These are phyloP conservation scores for Oophaga pumilio DNA, from an alignment of 2,113 vertebrate genomes.

Conservation along the genomic window DNA sequence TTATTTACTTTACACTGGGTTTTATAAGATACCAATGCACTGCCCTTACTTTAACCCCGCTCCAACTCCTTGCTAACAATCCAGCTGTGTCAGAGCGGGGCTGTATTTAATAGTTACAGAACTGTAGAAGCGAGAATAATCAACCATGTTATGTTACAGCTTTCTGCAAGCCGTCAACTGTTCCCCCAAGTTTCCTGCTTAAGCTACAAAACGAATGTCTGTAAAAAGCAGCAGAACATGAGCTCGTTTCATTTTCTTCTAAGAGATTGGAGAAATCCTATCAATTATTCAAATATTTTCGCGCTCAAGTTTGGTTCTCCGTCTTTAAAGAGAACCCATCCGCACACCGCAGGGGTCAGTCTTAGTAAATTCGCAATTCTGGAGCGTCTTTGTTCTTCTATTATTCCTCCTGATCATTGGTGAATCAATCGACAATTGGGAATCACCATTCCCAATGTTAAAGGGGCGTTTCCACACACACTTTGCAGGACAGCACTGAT, in stretches of 20 bases:
- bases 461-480: too few species aligned
- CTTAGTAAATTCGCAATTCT: too few species aligned
- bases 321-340: too few species aligned
- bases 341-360: too few species aligned
- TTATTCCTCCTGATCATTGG: too few species aligned
- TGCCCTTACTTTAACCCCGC: slow-evolving; percentile 29
- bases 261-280: neutral
- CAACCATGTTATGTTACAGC: slow-evolving; percentile 12
- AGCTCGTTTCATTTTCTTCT: neutral
- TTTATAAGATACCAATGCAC: slow-evolving; percentile 21
- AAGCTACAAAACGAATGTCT: neutral
- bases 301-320: neutral
- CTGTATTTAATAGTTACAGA: slow-evolving; percentile 16
- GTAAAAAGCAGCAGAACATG: neutral
- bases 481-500: too few species aligned
- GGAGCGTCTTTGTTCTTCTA: too few species aligned
- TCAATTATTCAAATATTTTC: neutral
- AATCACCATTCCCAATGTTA: too few species aligned
- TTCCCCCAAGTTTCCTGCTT: neutral
- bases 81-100: slow-evolving; percentile 9
- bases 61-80: neutral
- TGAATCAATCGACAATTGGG: too few species aligned
- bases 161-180: neutral
- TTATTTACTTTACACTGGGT: slow-evolving; percentile 35
- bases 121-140: slow-evolving; percentile 36